Percentiles rank a stretch among this genome's conserved stretches.
Evolutionary conservation across 2,888 invertebrate genomes (phyloP).

Genomic region (Ophioninae sp.): DNA sequence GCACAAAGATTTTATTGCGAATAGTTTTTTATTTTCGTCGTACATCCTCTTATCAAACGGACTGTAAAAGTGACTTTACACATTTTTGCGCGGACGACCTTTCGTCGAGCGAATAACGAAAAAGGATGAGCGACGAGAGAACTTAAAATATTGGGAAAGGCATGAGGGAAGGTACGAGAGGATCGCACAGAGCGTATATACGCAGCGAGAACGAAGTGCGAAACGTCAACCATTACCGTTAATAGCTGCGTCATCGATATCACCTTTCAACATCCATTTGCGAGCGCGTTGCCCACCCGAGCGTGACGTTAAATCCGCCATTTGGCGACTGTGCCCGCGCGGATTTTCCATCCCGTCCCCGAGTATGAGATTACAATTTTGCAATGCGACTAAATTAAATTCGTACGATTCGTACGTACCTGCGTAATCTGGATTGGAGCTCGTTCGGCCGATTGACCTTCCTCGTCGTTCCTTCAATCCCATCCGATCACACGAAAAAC

Average conservation of each 20-base stretch:
- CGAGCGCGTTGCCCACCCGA: slow-evolving; percentile 28
- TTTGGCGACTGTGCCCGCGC: slow-evolving; percentile 15
- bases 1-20: no score
- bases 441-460: not conserved
- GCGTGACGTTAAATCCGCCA: slow-evolving; percentile 22
- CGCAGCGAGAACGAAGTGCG: slow-evolving; percentile 33
- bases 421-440: slow-evolving; percentile 21
- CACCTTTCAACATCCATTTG: slow-evolving; percentile 52
- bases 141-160: slow-evolving; percentile 13
- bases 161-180: slow-evolving; percentile 14
- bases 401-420: slow-evolving; percentile 26
- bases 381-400: slow-evolving; percentile 36
- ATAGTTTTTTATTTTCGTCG: no score
- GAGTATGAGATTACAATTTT: slow-evolving; percentile 45
- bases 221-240: slow-evolving; percentile 68
- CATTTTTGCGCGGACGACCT: slow-evolving; percentile 6
- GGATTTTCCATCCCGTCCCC: slow-evolving; percentile 1
- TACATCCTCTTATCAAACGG: not conserved
- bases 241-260: slow-evolving; percentile 69
- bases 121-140: not conserved
- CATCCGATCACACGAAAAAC: slow-evolving; percentile 18
- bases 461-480: slow-evolving; percentile 2
- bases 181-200: not conserved
- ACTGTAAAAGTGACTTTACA: slow-evolving; percentile 39
- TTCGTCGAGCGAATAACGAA: not conserved